Base-by-base conservation (phyloP, 2,113 vertebrate genomes). In the Equus przewalskii region DNA sequence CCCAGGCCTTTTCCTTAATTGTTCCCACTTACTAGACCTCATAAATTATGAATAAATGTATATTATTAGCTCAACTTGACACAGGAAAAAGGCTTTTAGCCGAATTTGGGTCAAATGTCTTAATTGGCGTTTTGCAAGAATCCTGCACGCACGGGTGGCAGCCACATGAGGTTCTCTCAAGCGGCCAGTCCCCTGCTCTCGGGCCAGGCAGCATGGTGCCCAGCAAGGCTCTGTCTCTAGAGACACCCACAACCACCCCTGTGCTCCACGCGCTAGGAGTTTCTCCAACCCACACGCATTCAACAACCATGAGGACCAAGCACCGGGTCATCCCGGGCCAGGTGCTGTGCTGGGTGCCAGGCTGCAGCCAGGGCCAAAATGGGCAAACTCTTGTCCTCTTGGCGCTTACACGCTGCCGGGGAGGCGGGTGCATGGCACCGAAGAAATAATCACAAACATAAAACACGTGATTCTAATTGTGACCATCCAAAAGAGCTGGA, bases 1-100 rank as follows among this genome's bases (percentile, higher is more conserved):
- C 81, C 78, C 44, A 86, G 83, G 76, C 94, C 96, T 95, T 94
- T 96, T 91, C 95, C 94, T 89, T 97, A 98, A 98, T 98, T 98
- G 98, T 97, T 96, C 93, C 94, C 98, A 98, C 97, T 98, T 98
- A 97, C 92, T 64, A 96, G 97, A 69, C 92, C 93, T 97, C 94
- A 97, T 98, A 96, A 96, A 98, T 98, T 97, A 98, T 98, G 98
- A 96, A 97, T 96, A 97, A 91, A 97, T 97, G 96, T 97, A 58
- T 98, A 98, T 98, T 98, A 97, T 98, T 98, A 98, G 97, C 97
- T 97, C 98, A 89, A 97, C 87, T 98, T 95, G 96, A 97, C 94
- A 97, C 94, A 97, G 94, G 96, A 97, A 97, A 98, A 97, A 95
- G 94, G 94, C 91, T 98, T 97, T 98, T 96, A 97, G 92, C 88